A percentile compares a stretch with the other conserved stretches of the same genome.
Conservation (phyloP, 2,797 vertebrate species). For the Manis crassicaudata region DNA sequence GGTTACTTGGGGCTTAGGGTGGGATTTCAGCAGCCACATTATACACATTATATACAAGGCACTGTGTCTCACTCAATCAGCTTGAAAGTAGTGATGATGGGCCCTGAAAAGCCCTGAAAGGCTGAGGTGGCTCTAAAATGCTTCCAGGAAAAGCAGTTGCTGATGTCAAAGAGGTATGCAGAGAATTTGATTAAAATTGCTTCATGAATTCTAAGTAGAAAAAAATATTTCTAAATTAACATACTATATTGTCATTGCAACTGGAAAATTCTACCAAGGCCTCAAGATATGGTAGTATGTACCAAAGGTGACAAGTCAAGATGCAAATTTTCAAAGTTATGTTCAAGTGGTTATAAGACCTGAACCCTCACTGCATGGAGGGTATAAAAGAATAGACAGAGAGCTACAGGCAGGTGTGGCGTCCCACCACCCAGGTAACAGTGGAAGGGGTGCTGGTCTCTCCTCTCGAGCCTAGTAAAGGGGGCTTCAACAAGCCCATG, state of each 20-base stretch:
- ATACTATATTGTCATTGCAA: neutral
- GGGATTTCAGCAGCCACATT: neutral
- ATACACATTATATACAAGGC: neutral
- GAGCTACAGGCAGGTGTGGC: neutral
- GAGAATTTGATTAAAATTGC: neutral
- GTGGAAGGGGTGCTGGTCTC: neutral
- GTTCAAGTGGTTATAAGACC: neutral
- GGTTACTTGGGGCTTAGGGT: neutral
- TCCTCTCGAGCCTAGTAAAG: neutral
- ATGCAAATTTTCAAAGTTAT: neutral
- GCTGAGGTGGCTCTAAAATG: neutral
- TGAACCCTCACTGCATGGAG: neutral
- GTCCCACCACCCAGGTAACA: neutral
- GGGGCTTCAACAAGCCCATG: neutral
- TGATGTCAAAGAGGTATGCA: neutral
- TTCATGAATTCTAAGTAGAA: slow-evolving; percentile 11
- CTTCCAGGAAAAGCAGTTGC: neutral
- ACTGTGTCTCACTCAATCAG: neutral
- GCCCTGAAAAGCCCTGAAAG: neutral
- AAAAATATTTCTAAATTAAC: slow-evolving; percentile 28
- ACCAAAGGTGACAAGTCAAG: neutral
- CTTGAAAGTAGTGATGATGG: neutral
- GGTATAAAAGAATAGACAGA: neutral
- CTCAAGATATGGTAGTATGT: neutral
- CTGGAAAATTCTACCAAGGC: slow-evolving; percentile 14